Percentiles rank a stretch among this genome's conserved stretches.
Evolutionary conservation across 1,140 invertebrate species (phyloP).

Genomic region (Cotesia typhae): DNA sequence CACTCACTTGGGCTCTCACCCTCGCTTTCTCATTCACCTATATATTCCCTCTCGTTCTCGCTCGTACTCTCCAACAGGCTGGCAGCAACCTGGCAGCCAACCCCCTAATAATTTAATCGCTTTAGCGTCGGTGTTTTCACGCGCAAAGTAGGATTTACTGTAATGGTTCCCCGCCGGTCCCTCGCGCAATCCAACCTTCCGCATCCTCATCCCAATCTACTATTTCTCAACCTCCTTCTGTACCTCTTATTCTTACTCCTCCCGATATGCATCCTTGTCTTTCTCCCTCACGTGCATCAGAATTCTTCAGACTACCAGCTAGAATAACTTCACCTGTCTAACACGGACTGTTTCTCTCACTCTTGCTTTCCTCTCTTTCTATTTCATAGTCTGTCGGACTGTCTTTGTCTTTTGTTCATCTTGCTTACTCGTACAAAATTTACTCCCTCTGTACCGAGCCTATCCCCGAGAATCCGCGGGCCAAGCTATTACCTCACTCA

Average conservation of each 20-base stretch:
- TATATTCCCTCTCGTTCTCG: not conserved
- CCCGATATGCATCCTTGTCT: not conserved
- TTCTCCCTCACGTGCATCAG: not conserved
- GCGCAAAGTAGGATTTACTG: constrained; percentile 50
- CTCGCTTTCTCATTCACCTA: not conserved
- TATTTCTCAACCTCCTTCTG: not conserved
- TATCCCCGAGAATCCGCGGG: constrained; percentile 27
- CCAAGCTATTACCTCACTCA: constrained; percentile 21
- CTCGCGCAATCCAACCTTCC: constrained; percentile 35
- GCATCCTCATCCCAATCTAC: constrained; percentile 1
- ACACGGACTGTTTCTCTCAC: not conserved
- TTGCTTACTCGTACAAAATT: constrained; percentile 12
- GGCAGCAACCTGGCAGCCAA: constrained; percentile 38
- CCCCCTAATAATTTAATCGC: constrained; percentile 50
- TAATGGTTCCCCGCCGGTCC: constrained; percentile 41
- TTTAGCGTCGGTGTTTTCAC: constrained; percentile 50
- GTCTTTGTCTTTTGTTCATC: not conserved
- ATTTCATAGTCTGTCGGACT: not conserved
- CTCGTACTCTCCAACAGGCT: constrained; percentile 32
- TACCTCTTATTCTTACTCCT: not conserved
- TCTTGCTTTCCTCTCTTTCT: not conserved
- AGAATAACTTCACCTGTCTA: constrained; percentile 27
- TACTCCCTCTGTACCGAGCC: constrained; percentile 14
- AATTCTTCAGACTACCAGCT: not conserved
- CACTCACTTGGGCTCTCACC: not conserved